Base-by-base conservation (phyloP, 1,140 invertebrate species). In the Hycleus cichorii region DNA sequence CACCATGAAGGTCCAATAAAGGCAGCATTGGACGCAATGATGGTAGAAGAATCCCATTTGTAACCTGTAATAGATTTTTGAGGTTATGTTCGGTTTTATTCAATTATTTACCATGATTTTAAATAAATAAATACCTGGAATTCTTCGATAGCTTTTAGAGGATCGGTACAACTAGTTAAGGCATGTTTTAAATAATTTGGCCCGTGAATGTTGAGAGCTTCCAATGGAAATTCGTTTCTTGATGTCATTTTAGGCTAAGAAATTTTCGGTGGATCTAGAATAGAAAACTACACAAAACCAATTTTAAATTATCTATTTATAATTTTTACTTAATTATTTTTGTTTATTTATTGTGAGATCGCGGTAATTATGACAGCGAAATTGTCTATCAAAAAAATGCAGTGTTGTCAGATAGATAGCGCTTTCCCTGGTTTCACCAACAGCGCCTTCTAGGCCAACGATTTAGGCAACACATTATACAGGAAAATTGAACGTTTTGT, bases 141-240 rank as follows among this genome's bases (percentile, higher is more conserved):
- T 77, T 96, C 93, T 80, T 97, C 92, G 64, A 97, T 97, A 42
- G 94, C 93, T 79, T 93, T 94, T 3, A 97, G 72, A 10, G 95
- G 95, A 80, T 98, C 94, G 1, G 92, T 93, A 73, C 94, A 97
- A 69, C 93, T 96, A 24, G 94, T 96, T 2, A 98, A 78, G 45
- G 94, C 89, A 73, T 97, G 93, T 57, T 91, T 82, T 8, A 98
- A 77, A 73, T 86, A 93, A 40, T 85, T 84, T 68, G 93, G 88
- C 0, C 94, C 95, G 8, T 93, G 89, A 59, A 98, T 91, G 32
- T 93, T 93, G 10, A 95, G 82, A 59, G 95, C 91, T 76, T 97
- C 93, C 53, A 98, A 72, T 44, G 70, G 70, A 65, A 72, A 74
- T 40, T 74, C 67, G 11, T 50, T 60, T 49, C 59, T 56, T 38